phyloP scores from a whole-genome alignment of 2,113 vertebrate genomes.

The Lonchura striata region DNA sequence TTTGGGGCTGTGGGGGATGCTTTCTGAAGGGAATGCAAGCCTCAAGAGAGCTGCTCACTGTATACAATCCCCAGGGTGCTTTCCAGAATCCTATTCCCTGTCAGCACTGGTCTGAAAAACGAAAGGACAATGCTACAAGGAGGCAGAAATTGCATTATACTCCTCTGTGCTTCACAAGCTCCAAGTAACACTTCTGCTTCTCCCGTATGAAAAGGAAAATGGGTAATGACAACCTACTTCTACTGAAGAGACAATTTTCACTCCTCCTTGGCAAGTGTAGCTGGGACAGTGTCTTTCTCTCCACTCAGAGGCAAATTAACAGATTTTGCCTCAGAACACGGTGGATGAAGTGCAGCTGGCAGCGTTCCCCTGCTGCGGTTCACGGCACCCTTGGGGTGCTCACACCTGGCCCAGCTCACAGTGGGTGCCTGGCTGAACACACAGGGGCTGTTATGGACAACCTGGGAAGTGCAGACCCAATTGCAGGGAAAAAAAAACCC shows the following conservation, averaged over 20 bases:
- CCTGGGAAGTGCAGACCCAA: rapidly evolving
- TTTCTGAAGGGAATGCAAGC: background rate
- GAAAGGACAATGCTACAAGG: background rate
- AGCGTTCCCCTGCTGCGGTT: rapidly evolving
- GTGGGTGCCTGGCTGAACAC: background rate
- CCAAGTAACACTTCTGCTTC: conserved; percentile 5
- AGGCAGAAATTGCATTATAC: conserved; percentile 35
- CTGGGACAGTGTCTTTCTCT: background rate
- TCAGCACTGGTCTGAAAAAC: background rate
- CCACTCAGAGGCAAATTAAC: conserved; percentile 27
- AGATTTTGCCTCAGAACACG: background rate
- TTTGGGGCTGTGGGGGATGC: background rate
- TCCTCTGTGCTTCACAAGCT: background rate
- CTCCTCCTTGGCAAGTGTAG: conserved; percentile 34
- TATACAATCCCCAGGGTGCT: background rate
- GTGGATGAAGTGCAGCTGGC: background rate
- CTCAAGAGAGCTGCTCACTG: background rate
- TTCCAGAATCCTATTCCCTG: background rate
- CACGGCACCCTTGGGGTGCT: background rate
- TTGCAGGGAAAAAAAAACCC: background rate
- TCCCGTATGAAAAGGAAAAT: conserved; percentile 26
- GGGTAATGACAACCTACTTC: conserved; percentile 41
- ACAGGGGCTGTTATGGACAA: background rate
- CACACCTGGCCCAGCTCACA: background rate
- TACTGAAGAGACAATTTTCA: conserved; percentile 37